Evolutionary conservation across 2,113 vertebrate genomes (phyloP).

Genomic region (Hepsetus odoe): DNA sequence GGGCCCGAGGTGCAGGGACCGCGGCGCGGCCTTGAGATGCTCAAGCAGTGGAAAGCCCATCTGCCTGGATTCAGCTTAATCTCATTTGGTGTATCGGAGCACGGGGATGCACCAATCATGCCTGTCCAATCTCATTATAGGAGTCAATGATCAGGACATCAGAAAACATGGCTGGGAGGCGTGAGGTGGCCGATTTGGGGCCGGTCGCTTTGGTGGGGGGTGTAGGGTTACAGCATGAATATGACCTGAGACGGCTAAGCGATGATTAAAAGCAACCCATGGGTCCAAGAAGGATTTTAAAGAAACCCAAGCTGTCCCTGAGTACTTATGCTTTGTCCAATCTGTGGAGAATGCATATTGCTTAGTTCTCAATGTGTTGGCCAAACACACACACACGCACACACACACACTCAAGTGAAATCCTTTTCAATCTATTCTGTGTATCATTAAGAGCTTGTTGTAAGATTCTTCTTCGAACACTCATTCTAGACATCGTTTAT

Average conservation of each 20-base stretch:
- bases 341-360: conserved; percentile 25
- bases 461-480: no score
- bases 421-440: no score
- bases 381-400: neutral
- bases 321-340: neutral
- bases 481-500: no score
- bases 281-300: conserved; percentile 1
- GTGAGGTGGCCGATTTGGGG: conserved; percentile 12
- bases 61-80: conserved; percentile 73
- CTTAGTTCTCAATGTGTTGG: neutral
- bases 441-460: no score
- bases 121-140: conserved; percentile 63
- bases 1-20: conserved; percentile 41
- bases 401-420: neutral
- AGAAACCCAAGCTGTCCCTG: conserved; percentile 27
- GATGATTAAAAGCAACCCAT: conserved; percentile 33
- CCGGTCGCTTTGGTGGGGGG: conserved; percentile 26
- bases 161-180: conserved; percentile 38
- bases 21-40: conserved; percentile 40
- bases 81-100: conserved; percentile 71
- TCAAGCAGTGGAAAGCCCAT: conserved; percentile 65
- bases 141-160: conserved; percentile 68
- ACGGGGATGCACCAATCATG: conserved; percentile 68
- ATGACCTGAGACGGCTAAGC: conserved; percentile 47
- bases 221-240: conserved; percentile 54